phyloP scores from a whole-genome alignment of 1,140 invertebrate genomes.

The Drosophila sp. region DNA sequence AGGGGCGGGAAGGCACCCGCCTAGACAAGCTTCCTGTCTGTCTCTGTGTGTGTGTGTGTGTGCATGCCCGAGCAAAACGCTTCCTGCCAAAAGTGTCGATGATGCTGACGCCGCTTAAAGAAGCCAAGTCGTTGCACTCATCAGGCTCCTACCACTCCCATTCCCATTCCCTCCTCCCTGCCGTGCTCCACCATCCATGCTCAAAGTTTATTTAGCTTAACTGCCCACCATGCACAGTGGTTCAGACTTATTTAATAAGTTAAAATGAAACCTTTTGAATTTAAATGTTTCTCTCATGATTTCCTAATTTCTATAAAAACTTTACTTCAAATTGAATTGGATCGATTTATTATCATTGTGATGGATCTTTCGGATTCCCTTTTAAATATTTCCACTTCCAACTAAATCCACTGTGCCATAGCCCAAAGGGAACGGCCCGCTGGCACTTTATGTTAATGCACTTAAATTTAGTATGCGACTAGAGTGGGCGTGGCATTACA shows the following conservation, averaged over 20 bases:
- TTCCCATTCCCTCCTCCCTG: not conserved
- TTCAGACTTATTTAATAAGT: not conserved
- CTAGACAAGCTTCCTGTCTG: conserved; percentile 75
- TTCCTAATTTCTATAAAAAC: too few relatives aligned
- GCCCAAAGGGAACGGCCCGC: conserved; percentile 10
- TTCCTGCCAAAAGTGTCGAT: conserved; percentile 74
- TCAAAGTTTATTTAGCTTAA: conserved; percentile 72
- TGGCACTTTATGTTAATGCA: conserved; percentile 76
- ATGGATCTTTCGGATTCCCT: not conserved
- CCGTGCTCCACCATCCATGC: not conserved
- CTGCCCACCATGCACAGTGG: conserved; percentile 28
- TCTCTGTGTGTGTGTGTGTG: conserved; percentile 42
- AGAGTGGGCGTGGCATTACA: conserved; percentile 55
- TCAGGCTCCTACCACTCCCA: conserved; percentile 36
- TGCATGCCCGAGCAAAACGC: conserved; percentile 63
- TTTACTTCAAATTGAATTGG: too few relatives aligned
- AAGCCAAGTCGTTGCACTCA: conserved; percentile 78
- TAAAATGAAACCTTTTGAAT: not conserved
- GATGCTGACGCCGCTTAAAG: conserved; percentile 54
- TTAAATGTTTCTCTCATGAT: too few relatives aligned
- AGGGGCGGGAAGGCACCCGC: conserved; percentile 36
- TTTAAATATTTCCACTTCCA: not conserved
- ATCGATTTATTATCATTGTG: too few relatives aligned
- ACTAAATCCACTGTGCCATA: conserved; percentile 23
- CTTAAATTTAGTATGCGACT: conserved; percentile 71